A percentile compares a stretch with the other conserved stretches of the same genome.
Conservation (phyloP, 2,113 vertebrate genomes). For the Chroicocephalus ridibundus region DNA sequence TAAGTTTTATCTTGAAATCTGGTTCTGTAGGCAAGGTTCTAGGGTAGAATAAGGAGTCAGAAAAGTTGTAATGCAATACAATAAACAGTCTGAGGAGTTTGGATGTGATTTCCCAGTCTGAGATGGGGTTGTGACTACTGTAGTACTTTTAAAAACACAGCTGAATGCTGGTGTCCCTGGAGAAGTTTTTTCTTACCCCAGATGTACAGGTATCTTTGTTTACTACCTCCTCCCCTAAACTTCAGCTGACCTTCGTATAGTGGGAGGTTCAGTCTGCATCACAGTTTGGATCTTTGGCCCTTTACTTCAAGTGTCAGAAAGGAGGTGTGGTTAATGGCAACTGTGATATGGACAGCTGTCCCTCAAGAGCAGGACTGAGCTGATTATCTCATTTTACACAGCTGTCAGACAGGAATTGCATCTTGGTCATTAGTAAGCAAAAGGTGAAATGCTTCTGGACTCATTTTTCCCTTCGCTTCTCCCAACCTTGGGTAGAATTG, state of each 20-base stretch:
- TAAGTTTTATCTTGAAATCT: conserved; percentile 8
- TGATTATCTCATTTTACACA: conserved; percentile 30
- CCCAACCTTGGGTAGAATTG: not conserved
- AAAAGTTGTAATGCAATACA: not conserved
- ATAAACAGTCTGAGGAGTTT: not conserved
- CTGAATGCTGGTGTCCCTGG: not conserved
- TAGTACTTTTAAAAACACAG: not conserved
- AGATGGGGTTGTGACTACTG: not conserved
- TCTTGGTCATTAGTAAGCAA: not conserved
- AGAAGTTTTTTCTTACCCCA: not conserved
- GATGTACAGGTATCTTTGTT: not conserved
- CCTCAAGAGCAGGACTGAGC: not conserved
- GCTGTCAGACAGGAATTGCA: not conserved
- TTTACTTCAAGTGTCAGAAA: not conserved
- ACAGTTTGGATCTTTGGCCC: not conserved
- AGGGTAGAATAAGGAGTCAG: not conserved
- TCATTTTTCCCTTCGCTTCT: not conserved
- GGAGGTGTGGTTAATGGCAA: not conserved
- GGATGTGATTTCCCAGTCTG: not conserved
- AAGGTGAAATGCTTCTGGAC: not conserved
- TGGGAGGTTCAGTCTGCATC: not conserved
- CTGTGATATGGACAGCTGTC: conserved; percentile 18
- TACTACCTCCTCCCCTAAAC: not conserved
- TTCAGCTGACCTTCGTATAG: not conserved
- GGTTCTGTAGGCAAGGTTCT: not conserved